Evolutionary conservation across 2,113 vertebrate species (phyloP).

Genomic region (Perca fluviatilis): DNA sequence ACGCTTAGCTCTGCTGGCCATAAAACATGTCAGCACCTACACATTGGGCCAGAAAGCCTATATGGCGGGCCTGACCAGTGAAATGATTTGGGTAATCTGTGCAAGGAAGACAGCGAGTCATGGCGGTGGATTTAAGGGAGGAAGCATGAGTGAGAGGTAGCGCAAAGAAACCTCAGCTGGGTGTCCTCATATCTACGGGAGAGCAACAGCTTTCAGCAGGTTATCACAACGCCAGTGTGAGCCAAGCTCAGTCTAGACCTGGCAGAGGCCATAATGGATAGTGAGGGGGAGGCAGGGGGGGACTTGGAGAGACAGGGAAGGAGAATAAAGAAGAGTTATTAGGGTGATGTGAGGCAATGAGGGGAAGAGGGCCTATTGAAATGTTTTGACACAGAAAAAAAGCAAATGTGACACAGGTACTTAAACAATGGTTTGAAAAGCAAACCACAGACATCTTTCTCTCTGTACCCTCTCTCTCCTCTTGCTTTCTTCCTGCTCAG

Average conservation of each 20-base stretch:
- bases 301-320: slow-evolving; percentile 33
- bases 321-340: slow-evolving; percentile 77
- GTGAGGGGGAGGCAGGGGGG: slow-evolving; percentile 19
- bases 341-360: slow-evolving; percentile 72
- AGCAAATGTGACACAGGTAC: slow-evolving; percentile 78
- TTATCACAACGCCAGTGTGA: slow-evolving; percentile 61
- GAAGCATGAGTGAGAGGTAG: slow-evolving; percentile 24
- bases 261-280: slow-evolving; percentile 59
- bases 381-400: slow-evolving; percentile 80
- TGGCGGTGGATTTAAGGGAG: slow-evolving; percentile 16
- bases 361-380: slow-evolving; percentile 67
- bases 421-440: slow-evolving; percentile 70
- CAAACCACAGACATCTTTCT: slow-evolving; percentile 45
- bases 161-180: slow-evolving; percentile 46
- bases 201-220: slow-evolving; percentile 75
- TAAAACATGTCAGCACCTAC: slow-evolving; percentile 75
- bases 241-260: slow-evolving; percentile 64
- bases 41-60: slow-evolving; percentile 46
- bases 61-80: slow-evolving; percentile 27
- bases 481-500: slow-evolving; percentile 1
- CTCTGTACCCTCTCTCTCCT: slow-evolving; percentile 3
- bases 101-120: slow-evolving; percentile 32
- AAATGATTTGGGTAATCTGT: slow-evolving; percentile 56
- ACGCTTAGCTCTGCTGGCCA: slow-evolving; percentile 45
- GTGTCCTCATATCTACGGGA: slow-evolving; percentile 56